These are phyloP conservation scores for Cherax destructor DNA, from an alignment of 1,140 invertebrate species.

Conservation along the genomic window DNA sequence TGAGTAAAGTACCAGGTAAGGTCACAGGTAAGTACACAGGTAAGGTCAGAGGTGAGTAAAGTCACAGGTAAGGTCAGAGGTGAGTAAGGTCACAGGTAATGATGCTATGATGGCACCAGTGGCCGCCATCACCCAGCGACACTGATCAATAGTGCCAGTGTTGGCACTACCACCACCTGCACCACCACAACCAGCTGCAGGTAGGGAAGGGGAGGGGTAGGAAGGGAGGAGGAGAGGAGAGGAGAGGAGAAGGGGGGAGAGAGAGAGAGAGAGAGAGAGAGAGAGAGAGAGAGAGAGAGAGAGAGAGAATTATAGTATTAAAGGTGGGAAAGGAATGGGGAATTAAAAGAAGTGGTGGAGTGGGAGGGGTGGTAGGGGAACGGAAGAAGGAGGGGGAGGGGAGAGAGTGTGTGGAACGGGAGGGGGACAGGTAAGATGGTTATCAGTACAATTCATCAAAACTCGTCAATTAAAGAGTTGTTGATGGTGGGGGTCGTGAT, in stretches of 20 bases:
- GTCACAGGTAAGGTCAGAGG: too few relatives aligned
- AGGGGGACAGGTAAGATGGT: not conserved
- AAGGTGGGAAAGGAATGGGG: not conserved
- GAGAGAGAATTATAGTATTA: not conserved
- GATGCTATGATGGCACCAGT: too few relatives aligned
- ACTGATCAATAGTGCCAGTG: too few relatives aligned
- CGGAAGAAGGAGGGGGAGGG: not conserved
- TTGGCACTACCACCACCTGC: too few relatives aligned
- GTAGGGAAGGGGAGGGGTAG: not conserved
- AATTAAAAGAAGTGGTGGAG: not conserved
- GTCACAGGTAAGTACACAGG: too few relatives aligned
- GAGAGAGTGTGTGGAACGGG: not conserved
- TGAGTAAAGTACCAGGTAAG: too few relatives aligned
- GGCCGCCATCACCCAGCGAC: too few relatives aligned
- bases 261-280: not conserved
- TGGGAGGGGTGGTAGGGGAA: not conserved
- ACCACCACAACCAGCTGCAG: not conserved
- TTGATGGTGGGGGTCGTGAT: too few relatives aligned
- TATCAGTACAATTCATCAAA: too few relatives aligned
- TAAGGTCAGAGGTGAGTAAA: too few relatives aligned
- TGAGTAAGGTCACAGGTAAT: too few relatives aligned
- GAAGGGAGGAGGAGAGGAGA: not conserved
- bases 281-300: not conserved
- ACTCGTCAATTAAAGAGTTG: too few relatives aligned
- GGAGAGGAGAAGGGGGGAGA: not conserved